Evolutionary conservation across 1,140 invertebrate genomes (phyloP).

Genomic region (Amyelois transitella): DNA sequence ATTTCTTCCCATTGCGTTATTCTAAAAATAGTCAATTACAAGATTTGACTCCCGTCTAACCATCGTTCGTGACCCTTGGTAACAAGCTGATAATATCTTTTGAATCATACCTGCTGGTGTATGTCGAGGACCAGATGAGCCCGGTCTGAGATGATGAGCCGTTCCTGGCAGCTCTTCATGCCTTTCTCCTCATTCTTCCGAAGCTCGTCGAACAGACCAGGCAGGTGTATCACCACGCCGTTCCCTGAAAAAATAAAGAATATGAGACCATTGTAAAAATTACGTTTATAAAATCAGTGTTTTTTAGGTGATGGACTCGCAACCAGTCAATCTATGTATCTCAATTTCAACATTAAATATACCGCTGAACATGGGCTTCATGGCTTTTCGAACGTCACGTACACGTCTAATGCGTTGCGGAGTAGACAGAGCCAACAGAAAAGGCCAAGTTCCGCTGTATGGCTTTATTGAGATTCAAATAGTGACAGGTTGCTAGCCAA

Average conservation of each 20-base stretch:
- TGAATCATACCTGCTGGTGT: conserved; percentile 80
- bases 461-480: no score
- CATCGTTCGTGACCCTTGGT: neutral
- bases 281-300: neutral
- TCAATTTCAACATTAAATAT: no score
- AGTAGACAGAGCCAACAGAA: no score
- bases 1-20: no score
- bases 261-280: neutral
- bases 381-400: no score
- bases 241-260: conserved; percentile 83
- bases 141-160: conserved; percentile 95
- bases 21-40: no score
- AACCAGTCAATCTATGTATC: no score
- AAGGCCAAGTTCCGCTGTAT: no score
- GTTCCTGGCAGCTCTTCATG: conserved; percentile 85
- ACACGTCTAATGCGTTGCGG: no score
- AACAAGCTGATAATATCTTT: neutral
- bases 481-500: no score
- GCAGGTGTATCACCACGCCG: conserved; percentile 97
- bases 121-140: conserved; percentile 97
- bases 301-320: neutral
- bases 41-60: neutral
- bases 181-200: conserved; percentile 95
- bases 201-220: conserved; percentile 96
- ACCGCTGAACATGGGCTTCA: no score